Base-by-base conservation (phyloP, 1,140 invertebrate genomes). In the Trinorchestia longiramus region DNA sequence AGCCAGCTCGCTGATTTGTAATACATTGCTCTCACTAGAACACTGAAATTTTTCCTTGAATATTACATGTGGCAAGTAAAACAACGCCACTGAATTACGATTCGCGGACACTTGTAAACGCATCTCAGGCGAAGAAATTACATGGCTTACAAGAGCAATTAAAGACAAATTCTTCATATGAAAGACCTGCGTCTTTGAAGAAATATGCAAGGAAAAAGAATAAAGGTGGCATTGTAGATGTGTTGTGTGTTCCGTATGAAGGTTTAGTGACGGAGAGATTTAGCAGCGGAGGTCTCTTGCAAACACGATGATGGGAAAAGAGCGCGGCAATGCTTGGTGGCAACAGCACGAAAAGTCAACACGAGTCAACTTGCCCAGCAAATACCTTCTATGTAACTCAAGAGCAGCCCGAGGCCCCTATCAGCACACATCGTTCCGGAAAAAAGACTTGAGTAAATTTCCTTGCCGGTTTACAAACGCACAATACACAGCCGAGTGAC, bases 321-420 rank as follows among this genome's bases (percentile, higher is more conserved):
- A 94, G 92, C 92, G 43, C 43, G 92, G 92, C 43, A 45, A 94
- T 94, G 19, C 92, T 45, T n/a, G 41, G 43, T 42, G 43, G 92
- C 44, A 43, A 47, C 43, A 94, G 92, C 92, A 94, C 92, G 92
- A 94, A 94, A 43, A 94, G 92, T 94, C 92, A 94, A 94, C 92
- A 94, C 43, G 40, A 94, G 92, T 43, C 92, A 94, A 94, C 92
- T 94, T 94, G 43, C 40, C 41, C 92, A 45, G 92, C 43, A 43
- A 94, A 94, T 45, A 94, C 43, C 92, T 94, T 94, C 92, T 47
- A 94, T 47, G 92, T 94, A 94, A 94, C 92, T 94, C 92, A 45
- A 94, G 92, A 94, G 92, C 92, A 19, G 88, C 88, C 36, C 88
- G 88, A 23, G 88, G 88, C 88, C 88, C 41, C 41, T 91, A 91